Base-by-base conservation (phyloP, 2,113 vertebrate species). In the Aspiorhynchus laticeps region DNA sequence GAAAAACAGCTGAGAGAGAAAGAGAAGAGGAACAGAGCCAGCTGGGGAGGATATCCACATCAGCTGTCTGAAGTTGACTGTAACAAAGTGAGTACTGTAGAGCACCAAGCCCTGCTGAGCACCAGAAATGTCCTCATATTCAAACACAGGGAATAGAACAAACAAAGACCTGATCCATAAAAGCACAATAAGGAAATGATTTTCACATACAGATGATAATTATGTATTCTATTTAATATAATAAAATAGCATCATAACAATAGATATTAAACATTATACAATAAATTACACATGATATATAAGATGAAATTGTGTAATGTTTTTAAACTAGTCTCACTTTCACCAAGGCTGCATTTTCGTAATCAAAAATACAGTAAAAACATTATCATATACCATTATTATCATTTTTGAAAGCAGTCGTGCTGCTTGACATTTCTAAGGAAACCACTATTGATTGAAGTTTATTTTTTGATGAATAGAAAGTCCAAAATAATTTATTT, bases 31-130 rank as follows among this genome's bases (percentile, higher is more conserved):
- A 87, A 86, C 75, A 79, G 17, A 61, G 63, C 21, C 33, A 85
- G 41, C 78, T 63, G 77, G 77, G 56, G 79, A 85, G 43, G 78
- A 88, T 79, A 83, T 89, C 41, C 63, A 78, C 83, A 89, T 87
- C 88, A 85, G 69, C 76, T 63, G 85, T 80, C 65, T 86, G 61
- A 41, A 85, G 85, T 38, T 77, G 67, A 31, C 65, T 0, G 7
- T 4, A 89, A 76, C 83, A 87, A 65, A 77, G 53, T 28, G 41
- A 87, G 15, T 36, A 83, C 26, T 82, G 78, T 76, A 33, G 26
- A 76, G 79, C 21, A 83, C 19, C 53, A 51, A 61, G 69, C 85
- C 46, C 43, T 59, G 61, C 76, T 59, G 67, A 26, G 53, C 3
- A 80, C 46, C 56, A 53, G 36, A 85, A 61, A 69, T 33, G 6